phyloP scores from a whole-genome alignment of 2,797 vertebrate species.

The Syngnathus acus region DNA sequence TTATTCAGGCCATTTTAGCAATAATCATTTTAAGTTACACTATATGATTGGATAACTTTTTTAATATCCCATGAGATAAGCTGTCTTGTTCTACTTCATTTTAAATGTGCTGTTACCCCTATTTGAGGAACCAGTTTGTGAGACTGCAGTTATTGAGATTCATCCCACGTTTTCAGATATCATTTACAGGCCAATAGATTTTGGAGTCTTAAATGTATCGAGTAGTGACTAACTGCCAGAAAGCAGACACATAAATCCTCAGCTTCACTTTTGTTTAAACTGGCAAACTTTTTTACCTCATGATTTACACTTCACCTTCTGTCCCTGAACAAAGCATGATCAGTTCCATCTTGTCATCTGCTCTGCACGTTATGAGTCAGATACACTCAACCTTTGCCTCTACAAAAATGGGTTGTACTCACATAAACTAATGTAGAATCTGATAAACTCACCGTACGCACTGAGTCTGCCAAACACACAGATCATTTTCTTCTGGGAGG shows the following conservation, averaged over 20 bases:
- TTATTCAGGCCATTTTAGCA: not conserved
- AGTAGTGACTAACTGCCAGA: not conserved
- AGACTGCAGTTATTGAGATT: not conserved
- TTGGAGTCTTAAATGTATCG: not conserved
- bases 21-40: not conserved
- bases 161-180: not conserved
- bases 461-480: no score
- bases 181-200: not conserved
- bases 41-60: not conserved
- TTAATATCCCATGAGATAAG: not conserved
- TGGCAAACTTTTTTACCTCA: not conserved
- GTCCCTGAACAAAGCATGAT: not conserved
- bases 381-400: not conserved
- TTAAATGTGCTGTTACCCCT: not conserved
- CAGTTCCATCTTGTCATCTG: not conserved
- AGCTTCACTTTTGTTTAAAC: not conserved
- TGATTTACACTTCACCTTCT: not conserved
- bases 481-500: no score
- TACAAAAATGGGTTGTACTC: not conserved
- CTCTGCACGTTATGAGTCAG: not conserved
- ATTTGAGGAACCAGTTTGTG: not conserved
- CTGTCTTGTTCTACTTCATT: not conserved
- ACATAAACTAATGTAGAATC: no score
- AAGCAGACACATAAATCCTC: slow-evolving; percentile 3
- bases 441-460: no score